These are phyloP conservation scores for Hermaeophaga mercurialis DNA, from an alignment of 2,888 invertebrate genomes.

Conservation along the genomic window DNA sequence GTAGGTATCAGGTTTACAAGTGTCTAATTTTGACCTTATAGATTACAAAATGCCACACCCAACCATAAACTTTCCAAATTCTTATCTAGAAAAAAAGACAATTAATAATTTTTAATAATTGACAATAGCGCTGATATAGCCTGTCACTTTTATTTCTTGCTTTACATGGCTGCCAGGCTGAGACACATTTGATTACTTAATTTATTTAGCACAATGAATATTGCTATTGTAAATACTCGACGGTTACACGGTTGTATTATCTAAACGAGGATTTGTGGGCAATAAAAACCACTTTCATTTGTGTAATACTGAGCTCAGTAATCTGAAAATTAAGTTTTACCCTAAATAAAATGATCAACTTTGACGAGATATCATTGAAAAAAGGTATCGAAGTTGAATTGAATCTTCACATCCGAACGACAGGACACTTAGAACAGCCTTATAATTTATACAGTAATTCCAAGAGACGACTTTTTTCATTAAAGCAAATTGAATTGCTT, in stretches of 20 bases:
- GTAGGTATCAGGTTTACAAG: slow-evolving; percentile 26
- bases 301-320: too few relatives aligned
- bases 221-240: background rate
- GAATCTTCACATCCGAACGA: slow-evolving; percentile 14
- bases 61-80: slow-evolving; percentile 44
- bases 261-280: too few relatives aligned
- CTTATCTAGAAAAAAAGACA: slow-evolving; percentile 42
- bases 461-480: slow-evolving; percentile 41
- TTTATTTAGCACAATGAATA: slow-evolving; percentile 6
- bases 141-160: slow-evolving; percentile 30
- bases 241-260: too few relatives aligned
- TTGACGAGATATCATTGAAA: background rate
- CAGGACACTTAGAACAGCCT: slow-evolving; percentile 19
- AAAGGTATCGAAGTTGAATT: slow-evolving; percentile 16
- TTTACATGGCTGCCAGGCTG: slow-evolving; percentile 22
- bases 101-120: slow-evolving; percentile 45
- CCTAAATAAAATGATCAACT: background rate
- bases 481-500: slow-evolving; percentile 49
- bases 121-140: slow-evolving; percentile 36
- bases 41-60: slow-evolving; percentile 31
- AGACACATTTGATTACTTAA: slow-evolving; percentile 27
- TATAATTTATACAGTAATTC: slow-evolving; percentile 28
- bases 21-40: slow-evolving; percentile 38
- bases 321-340: too few relatives aligned
- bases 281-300: too few relatives aligned